phyloP scores from a whole-genome alignment of 2,797 vertebrate genomes.

The Catharus ustulatus region DNA sequence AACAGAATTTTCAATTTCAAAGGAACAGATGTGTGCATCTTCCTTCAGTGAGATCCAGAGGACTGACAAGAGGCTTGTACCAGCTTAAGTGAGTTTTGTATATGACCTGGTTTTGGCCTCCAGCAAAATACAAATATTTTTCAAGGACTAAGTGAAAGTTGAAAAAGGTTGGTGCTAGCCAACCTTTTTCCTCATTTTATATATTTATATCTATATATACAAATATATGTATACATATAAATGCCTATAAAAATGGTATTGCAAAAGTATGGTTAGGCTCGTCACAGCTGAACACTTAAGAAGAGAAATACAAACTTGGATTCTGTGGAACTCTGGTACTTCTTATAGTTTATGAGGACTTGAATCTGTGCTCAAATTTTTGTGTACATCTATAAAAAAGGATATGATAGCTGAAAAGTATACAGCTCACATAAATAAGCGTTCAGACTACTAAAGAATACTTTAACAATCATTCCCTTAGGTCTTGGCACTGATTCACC shows the following conservation, averaged over 20 bases:
- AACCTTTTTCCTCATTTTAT: not conserved
- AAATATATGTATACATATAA: not conserved
- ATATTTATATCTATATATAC: not conserved
- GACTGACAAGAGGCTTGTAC: not conserved
- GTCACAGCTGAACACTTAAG: not conserved
- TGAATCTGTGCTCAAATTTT: not conserved
- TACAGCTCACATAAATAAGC: not conserved
- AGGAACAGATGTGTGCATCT: not conserved
- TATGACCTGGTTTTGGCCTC: not conserved
- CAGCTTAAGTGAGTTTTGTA: not conserved
- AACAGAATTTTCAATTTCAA: not conserved
- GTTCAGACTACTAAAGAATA: not conserved
- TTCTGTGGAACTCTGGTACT: not conserved
- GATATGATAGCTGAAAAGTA: not conserved
- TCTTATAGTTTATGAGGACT: not conserved
- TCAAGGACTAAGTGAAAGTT: not conserved
- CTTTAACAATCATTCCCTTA: not conserved
- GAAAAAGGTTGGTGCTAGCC: not conserved
- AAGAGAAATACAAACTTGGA: not conserved
- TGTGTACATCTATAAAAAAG: not conserved
- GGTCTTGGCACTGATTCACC: not conserved
- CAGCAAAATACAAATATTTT: not conserved
- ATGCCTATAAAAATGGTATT: not conserved
- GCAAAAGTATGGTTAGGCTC: not conserved
- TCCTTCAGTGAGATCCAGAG: not conserved